Percentiles rank a stretch among this genome's conserved stretches.
Conservation (phyloP, 2,797 vertebrate genomes). For the Propithecus deckenii region DNA sequence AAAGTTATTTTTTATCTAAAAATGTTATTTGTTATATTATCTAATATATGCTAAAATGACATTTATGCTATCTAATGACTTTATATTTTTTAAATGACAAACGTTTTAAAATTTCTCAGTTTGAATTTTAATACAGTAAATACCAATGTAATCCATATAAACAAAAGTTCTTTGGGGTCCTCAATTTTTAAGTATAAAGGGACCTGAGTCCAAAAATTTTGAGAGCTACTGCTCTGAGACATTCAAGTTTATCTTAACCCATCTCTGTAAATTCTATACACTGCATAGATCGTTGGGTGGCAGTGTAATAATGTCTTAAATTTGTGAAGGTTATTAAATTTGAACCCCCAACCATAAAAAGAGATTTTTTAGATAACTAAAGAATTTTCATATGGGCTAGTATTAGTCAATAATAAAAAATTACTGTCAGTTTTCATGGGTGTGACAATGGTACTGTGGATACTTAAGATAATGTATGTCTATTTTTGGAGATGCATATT, state of each 20-base stretch:
- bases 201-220: not conserved
- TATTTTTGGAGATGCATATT: not conserved
- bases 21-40: not conserved
- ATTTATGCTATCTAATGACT: not conserved
- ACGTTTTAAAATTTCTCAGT: not conserved
- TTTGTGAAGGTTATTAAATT: not conserved
- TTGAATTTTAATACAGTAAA: not conserved
- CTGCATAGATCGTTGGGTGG: accelerated
- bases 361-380: not conserved
- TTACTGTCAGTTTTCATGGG: not conserved
- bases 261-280: not conserved
- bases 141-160: not conserved
- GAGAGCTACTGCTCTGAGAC: not conserved
- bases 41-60: not conserved
- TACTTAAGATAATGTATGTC: not conserved
- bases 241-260: too few species aligned
- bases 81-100: not conserved
- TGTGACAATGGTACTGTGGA: not conserved
- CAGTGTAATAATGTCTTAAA: not conserved
- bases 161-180: not conserved
- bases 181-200: not conserved
- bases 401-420: not conserved
- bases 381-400: too few species aligned
- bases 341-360: not conserved
- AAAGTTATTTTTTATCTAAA: not conserved